Evolutionary conservation across 2,888 invertebrate species (phyloP).

Genomic region (Priocnemis perturbator): DNA sequence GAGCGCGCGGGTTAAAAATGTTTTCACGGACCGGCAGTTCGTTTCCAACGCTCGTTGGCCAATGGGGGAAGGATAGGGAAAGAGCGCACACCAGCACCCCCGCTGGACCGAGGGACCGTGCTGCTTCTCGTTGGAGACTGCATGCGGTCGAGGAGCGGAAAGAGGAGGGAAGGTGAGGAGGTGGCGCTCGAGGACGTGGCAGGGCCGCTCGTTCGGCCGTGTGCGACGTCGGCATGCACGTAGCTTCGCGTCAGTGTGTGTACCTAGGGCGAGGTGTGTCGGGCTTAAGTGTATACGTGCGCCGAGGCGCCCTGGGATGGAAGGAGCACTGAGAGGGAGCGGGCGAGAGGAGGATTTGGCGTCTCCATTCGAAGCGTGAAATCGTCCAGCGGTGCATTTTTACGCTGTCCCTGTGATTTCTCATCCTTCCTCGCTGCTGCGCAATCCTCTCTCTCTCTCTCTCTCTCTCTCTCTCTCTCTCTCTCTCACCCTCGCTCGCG

Average conservation of each 20-base stretch:
- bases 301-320: background rate
- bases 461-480: conserved; percentile 1
- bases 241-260: background rate
- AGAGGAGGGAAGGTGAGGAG: background rate
- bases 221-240: background rate
- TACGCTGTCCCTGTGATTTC: conserved; percentile 55
- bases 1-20: conserved; percentile 59
- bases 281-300: background rate
- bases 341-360: conserved; percentile 42
- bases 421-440: conserved; percentile 38
- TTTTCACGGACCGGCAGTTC: conserved; percentile 55
- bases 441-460: conserved; percentile 13
- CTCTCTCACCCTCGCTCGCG: background rate
- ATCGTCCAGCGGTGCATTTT: conserved; percentile 65
- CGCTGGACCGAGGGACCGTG: background rate
- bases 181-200: conserved; percentile 7
- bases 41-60: conserved; percentile 41
- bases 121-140: background rate
- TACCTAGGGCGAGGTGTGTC: background rate
- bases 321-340: conserved; percentile 6
- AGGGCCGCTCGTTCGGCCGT: background rate
- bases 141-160: background rate
- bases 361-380: conserved; percentile 57
- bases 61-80: background rate
- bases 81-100: background rate